Base-by-base conservation (phyloP, 64 coral and sea anemone genomes). In the Montipora cactus region DNA sequence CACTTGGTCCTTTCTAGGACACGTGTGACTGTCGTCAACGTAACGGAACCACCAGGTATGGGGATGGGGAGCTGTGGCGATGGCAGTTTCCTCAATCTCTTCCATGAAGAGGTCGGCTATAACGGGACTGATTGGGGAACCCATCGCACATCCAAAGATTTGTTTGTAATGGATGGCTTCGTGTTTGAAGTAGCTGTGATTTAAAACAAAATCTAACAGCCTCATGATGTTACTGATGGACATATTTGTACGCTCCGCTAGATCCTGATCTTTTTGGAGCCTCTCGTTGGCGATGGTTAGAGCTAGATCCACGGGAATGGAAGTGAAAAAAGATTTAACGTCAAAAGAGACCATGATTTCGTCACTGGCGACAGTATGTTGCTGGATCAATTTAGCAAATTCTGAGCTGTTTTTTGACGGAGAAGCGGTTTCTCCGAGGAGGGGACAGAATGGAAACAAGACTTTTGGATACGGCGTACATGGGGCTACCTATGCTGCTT, bases 61-160 rank as follows among this genome's bases (percentile, higher is more conserved):
- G 28, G 53, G 47, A 1, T 70, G 57, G 28, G 13, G 13, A 11
- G 77, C 25, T 8, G 76, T 90, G 5, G 11, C 19, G 6, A 89
- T 21, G 9, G 72, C 87, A 13, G 8, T 15, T 53, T 89, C 44
- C 16, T 89, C 87, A 59, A 89, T 53, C 57, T 71, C 69, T 25
- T 89, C 48, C 87, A 77, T 89, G 1, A 72, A 2, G 5, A 8
- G 61, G 61, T 75, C 73, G 73, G 87, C 87, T 9, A 78, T 50
- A 9, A 78, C 74, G 5, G 87, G 87, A 13, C 44, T 76, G 50
- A 89, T 50, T 37, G 87, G 48, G 1, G 87, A 89, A 20, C 25
- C 87, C 87, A 52, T 89, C 11, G 50, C 87, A 77, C 87, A 89
- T 45, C 73, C 87, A 77, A 66, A 74, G 45, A 77, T 69, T 78